phyloP scores from a whole-genome alignment of 2,888 invertebrate species.

The Gnatocerus cornutus region DNA sequence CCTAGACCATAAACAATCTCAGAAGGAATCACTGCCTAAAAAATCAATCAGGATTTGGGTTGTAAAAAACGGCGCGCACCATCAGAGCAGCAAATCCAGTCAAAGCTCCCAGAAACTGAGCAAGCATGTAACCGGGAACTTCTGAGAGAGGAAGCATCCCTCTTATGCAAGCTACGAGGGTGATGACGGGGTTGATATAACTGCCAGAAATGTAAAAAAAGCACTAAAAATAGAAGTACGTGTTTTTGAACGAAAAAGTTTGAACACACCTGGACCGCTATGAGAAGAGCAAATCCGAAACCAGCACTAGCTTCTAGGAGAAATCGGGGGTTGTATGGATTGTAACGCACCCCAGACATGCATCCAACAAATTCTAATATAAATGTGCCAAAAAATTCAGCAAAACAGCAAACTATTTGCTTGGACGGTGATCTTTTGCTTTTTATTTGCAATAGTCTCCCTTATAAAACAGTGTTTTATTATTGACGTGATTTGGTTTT shows the following conservation, averaged over 20 bases:
- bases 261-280: slow-evolving; percentile 21
- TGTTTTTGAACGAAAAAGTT: neutral
- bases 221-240: slow-evolving; percentile 70
- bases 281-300: slow-evolving; percentile 34
- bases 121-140: neutral
- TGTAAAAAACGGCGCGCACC: too few relatives aligned
- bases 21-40: too few relatives aligned
- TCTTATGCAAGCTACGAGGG: neutral
- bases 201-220: slow-evolving; percentile 86
- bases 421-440: neutral
- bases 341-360: slow-evolving; percentile 14
- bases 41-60: too few relatives aligned
- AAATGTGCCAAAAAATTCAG: slow-evolving; percentile 24
- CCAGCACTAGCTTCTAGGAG: neutral
- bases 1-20: too few relatives aligned
- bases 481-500: neutral
- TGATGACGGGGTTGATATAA: slow-evolving; percentile 84
- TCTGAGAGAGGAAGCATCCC: neutral
- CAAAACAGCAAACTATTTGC: neutral
- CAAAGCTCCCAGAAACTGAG: neutral
- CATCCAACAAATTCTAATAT: slow-evolving; percentile 20
- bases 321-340: neutral
- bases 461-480: neutral
- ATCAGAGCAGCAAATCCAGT: too few relatives aligned
- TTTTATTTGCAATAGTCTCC: slow-evolving; percentile 5